Evolutionary conservation across 2,888 invertebrate genomes (phyloP).

Genomic region (Macaria liturata): DNA sequence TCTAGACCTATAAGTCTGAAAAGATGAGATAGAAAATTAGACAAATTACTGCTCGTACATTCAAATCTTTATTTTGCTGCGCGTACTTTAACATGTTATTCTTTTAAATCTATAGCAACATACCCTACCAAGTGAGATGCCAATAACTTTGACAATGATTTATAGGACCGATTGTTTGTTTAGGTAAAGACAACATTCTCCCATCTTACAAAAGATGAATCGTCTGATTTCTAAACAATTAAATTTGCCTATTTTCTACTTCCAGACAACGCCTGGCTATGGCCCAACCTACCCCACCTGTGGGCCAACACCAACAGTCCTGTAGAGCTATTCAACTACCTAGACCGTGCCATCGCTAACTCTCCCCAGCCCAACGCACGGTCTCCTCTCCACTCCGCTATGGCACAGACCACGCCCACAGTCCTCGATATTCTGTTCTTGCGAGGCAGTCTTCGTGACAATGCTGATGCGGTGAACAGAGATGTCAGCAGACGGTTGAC

Average conservation of each 20-base stretch:
- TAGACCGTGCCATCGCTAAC: constrained; percentile 65
- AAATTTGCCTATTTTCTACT: constrained; percentile 20
- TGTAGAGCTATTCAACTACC: constrained; percentile 61
- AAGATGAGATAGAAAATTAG: too few relatives aligned
- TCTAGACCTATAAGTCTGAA: too few relatives aligned
- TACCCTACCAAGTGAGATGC: too few relatives aligned
- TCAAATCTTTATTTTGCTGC: too few relatives aligned
- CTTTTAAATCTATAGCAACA: too few relatives aligned
- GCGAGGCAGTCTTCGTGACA: constrained; percentile 84
- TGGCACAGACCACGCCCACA: constrained; percentile 89
- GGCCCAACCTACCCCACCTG: constrained; percentile 85
- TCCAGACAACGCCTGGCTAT: constrained; percentile 84
- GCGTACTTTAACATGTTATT: too few relatives aligned
- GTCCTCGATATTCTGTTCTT: constrained; percentile 84
- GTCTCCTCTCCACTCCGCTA: constrained; percentile 85
- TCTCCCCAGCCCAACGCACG: constrained; percentile 67
- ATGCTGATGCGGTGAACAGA: constrained; percentile 87
- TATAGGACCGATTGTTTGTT: too few relatives aligned
- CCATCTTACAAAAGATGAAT: too few relatives aligned
- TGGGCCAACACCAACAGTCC: constrained; percentile 85
- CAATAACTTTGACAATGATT: too few relatives aligned
- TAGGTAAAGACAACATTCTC: too few relatives aligned
- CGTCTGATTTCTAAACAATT: too few relatives aligned
- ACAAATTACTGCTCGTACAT: too few relatives aligned
- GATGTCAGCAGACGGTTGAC: constrained; percentile 87